These are phyloP conservation scores for Babylonia areolata DNA, from an alignment of 1,140 invertebrate species.

Conservation along the genomic window DNA sequence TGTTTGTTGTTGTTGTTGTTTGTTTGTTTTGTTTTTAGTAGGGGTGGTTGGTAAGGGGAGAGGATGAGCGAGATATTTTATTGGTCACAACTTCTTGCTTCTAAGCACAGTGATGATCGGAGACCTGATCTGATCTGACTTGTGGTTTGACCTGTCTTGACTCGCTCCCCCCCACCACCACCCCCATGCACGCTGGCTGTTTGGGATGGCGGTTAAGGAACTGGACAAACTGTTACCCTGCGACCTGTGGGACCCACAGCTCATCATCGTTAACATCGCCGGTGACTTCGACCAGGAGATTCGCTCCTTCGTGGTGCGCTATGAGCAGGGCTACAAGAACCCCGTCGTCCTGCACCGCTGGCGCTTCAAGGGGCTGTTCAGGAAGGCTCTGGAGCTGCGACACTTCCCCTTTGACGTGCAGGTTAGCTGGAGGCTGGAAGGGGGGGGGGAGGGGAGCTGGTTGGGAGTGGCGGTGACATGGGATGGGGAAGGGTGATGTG, in stretches of 20 bases:
- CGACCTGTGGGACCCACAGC: conserved; percentile 58
- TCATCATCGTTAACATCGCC: conserved; percentile 60
- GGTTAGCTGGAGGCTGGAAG: conserved; percentile 44
- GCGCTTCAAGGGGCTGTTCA: conserved; percentile 67
- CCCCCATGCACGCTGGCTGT: too few species aligned
- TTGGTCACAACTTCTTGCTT: too few species aligned
- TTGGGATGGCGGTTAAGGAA: conserved; percentile 29
- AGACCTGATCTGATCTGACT: too few species aligned
- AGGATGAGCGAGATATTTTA: too few species aligned
- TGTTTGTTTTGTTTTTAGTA: too few species aligned
- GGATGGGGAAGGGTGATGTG: neutral
- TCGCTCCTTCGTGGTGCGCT: conserved; percentile 52
- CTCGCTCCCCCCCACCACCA: too few species aligned
- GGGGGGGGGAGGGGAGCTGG: too few species aligned
- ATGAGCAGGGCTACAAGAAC: conserved; percentile 52
- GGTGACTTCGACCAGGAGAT: conserved; percentile 51
- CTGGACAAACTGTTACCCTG: conserved; percentile 38
- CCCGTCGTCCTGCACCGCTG: conserved; percentile 61
- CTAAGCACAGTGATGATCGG: too few species aligned
- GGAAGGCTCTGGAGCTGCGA: conserved; percentile 66
- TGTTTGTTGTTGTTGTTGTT: too few species aligned
- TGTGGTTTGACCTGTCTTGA: too few species aligned
- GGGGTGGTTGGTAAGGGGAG: too few species aligned
- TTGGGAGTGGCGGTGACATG: too few species aligned
- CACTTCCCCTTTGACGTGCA: conserved; percentile 74